phyloP scores from a whole-genome alignment of 2,888 invertebrate genomes.

The Deilephila elpenor region DNA sequence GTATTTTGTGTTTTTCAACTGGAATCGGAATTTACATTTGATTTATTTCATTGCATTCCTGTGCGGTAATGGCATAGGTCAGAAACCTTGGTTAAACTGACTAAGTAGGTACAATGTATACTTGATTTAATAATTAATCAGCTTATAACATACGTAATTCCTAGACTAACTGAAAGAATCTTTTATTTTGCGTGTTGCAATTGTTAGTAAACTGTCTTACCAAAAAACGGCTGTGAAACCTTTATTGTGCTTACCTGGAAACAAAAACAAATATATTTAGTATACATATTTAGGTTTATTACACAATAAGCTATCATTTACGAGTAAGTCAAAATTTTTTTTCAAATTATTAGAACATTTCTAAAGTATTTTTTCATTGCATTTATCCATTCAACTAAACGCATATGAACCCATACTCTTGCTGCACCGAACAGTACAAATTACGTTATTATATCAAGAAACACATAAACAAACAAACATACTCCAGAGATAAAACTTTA shows the following conservation, averaged over 20 bases:
- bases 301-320: too few relatives aligned
- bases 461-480: neutral
- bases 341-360: too few relatives aligned
- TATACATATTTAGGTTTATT: too few relatives aligned
- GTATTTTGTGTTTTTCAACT: neutral
- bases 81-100: too few relatives aligned
- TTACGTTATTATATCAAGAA: neutral
- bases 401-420: too few relatives aligned
- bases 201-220: neutral
- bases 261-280: conserved; percentile 36
- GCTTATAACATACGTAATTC: neutral
- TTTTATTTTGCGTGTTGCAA: too few relatives aligned
- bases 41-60: too few relatives aligned
- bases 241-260: conserved; percentile 53
- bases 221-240: neutral
- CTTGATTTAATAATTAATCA: neutral
- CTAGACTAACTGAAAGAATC: neutral
- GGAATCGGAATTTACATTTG: neutral
- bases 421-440: neutral
- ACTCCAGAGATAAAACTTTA: neutral
- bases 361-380: too few relatives aligned
- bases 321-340: too few relatives aligned
- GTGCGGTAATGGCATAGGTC: too few relatives aligned
- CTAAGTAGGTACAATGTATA: too few relatives aligned
- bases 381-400: too few relatives aligned